phyloP scores from a whole-genome alignment of 2,797 vertebrate genomes.

The Hoplostethus mediterraneus region DNA sequence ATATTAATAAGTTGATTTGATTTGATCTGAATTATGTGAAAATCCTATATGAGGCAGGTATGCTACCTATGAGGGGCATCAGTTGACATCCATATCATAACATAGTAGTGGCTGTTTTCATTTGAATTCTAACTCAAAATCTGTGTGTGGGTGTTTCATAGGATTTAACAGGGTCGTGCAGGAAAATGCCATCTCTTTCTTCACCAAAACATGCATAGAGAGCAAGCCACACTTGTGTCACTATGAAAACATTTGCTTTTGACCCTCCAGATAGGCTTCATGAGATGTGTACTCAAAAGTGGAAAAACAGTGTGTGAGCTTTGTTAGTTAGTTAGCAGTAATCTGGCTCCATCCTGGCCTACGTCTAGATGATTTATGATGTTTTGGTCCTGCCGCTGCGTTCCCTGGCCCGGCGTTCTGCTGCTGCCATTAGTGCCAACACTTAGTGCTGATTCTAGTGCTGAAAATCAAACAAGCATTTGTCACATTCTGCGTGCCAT shows the following conservation, averaged over 20 bases:
- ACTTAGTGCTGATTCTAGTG: slow-evolving; percentile 50
- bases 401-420: slow-evolving; percentile 30
- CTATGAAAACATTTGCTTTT: not conserved
- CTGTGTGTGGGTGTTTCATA: too few relatives aligned
- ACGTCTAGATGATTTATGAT: slow-evolving; percentile 56
- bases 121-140: not conserved
- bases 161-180: too few relatives aligned
- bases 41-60: too few relatives aligned
- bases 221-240: too few relatives aligned
- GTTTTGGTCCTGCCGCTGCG: slow-evolving; percentile 44
- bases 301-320: slow-evolving; percentile 14
- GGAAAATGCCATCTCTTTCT: too few relatives aligned
- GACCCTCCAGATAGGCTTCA: slow-evolving; percentile 21
- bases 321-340: slow-evolving; percentile 20
- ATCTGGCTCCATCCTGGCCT: slow-evolving; percentile 37
- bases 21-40: too few relatives aligned
- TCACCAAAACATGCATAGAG: too few relatives aligned
- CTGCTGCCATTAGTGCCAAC: slow-evolving; percentile 50
- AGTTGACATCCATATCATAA: not conserved
- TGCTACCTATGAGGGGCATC: not conserved
- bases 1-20: not conserved
- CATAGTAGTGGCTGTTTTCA: not conserved
- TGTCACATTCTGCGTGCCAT: slow-evolving; percentile 56
- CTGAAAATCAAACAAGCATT: slow-evolving; percentile 46
- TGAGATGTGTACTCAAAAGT: slow-evolving; percentile 7